phyloP scores from a whole-genome alignment of 2,113 vertebrate genomes.

The Syrmaticus mikado region DNA sequence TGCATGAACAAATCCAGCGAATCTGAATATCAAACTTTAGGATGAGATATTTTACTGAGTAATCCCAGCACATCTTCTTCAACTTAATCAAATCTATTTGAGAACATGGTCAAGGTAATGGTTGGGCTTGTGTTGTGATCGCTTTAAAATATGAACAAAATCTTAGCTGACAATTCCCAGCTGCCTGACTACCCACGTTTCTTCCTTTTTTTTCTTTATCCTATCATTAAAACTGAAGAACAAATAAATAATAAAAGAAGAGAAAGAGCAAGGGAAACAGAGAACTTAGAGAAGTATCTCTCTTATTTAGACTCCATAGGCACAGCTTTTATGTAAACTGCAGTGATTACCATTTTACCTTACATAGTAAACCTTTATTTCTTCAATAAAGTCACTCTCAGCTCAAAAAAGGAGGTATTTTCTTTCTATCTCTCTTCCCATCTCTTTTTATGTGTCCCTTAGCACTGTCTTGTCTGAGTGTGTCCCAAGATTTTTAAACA shows the following conservation, averaged over 20 bases:
- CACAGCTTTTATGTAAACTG: constrained; percentile 14
- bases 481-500: background rate
- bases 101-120: background rate
- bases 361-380: constrained; percentile 40
- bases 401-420: background rate
- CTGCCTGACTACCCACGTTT: background rate
- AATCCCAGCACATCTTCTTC: background rate
- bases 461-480: background rate
- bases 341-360: constrained; percentile 16
- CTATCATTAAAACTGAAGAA: background rate
- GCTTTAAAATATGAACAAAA: background rate
- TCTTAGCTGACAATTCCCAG: background rate
- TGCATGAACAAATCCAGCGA: background rate
- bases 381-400: constrained; percentile 8
- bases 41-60: background rate
- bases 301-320: background rate
- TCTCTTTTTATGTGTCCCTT: background rate
- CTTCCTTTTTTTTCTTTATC: background rate
- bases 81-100: background rate
- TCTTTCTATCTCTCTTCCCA: background rate
- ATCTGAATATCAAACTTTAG: background rate
- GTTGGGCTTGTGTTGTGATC: background rate
- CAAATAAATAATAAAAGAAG: constrained; percentile 1
- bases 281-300: background rate
- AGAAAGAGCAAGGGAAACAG: background rate